Percentiles rank a stretch among this genome's conserved stretches.
Conservation (phyloP, 1,140 invertebrate genomes). For the Zaprionus inermis region DNA sequence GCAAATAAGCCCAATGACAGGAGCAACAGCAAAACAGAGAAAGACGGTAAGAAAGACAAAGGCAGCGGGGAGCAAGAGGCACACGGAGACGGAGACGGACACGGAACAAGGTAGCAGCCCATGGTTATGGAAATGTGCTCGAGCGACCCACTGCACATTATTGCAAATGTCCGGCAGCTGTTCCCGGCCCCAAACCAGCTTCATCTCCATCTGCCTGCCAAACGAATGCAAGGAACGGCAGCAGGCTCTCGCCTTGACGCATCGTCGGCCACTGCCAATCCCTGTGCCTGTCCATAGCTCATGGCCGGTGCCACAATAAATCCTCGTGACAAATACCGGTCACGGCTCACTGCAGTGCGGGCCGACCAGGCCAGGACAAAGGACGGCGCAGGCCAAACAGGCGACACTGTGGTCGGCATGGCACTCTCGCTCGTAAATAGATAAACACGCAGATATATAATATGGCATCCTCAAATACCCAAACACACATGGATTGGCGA, state of each 20-base stretch:
- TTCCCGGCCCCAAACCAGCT: background rate
- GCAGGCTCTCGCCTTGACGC: background rate
- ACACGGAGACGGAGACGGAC: background rate
- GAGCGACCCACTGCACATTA: slow-evolving; percentile 47
- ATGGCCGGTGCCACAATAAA: slow-evolving; percentile 58
- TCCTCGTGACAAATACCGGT: slow-evolving; percentile 68
- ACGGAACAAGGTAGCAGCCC: background rate
- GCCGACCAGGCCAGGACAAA: background rate
- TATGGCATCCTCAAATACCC: background rate
- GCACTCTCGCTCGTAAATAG: slow-evolving; percentile 22
- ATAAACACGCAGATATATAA: slow-evolving; percentile 25
- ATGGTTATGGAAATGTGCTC: background rate
- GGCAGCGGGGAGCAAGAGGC: background rate
- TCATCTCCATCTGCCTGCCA: background rate
- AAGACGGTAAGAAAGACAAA: background rate
- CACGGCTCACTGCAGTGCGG: slow-evolving; percentile 41
- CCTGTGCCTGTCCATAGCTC: slow-evolving; percentile 2
- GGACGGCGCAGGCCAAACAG: slow-evolving; percentile 2
- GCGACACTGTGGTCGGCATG: slow-evolving; percentile 9
- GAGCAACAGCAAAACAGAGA: slow-evolving; percentile 17
- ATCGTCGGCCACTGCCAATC: slow-evolving; percentile 9
- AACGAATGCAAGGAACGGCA: slow-evolving; percentile 3
- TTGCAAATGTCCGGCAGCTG: slow-evolving; percentile 75
- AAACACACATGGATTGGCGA: slow-evolving; percentile 20
- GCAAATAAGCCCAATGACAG: slow-evolving; percentile 68